Evolutionary conservation across 2,888 invertebrate species (phyloP), one percentile per base, ranked within the genome.

Genomic region (Rutpela maculata): DNA sequence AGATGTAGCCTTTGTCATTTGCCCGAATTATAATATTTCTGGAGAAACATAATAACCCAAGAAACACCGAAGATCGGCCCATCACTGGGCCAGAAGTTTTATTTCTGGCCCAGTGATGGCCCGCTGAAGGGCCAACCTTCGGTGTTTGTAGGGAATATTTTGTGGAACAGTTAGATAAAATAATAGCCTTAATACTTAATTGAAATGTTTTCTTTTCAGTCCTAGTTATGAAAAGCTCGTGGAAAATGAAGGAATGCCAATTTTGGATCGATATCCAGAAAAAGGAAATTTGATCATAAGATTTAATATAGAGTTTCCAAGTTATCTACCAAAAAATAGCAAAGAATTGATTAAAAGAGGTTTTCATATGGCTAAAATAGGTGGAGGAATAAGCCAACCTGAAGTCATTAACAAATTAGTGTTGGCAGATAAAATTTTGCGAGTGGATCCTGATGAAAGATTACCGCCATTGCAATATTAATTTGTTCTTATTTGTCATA

Each of bases 171-270:
- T n/a, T n/a, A n/a, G n/a, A n/a, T n/a, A n/a, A n/a, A n/a, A n/a
- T n/a, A n/a, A n/a, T n/a, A n/a, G n/a, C n/a, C 22, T 26, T 26
- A 1, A 26, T 26, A 26, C 1, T 3, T 26, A 26, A 26, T 4
- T 26, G 22, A 26, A 26, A 26, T 26, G 22, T 9, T 11, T 18
- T 63, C 31, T 69, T 86, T 89, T 79, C 80, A 90, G 92, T 26
- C 94, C 95, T 0, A 92, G 91, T 1, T 96, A 94, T 83, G 92
- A 92, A 79, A 96, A 95, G 88, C 85, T 93, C 0, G 91, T 96
- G 0, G 91, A 92, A 71, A 92, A 92, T 9, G 96, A 96, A 89
- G 96, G 96, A 0, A 90, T 96, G 84, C 96, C 96, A 0, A 87
- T 94, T 74, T 91, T 93, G 1, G 92, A 93, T 74, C 91, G 93